These are phyloP conservation scores for Strix aluco DNA, from an alignment of 2,113 vertebrate genomes.

Conservation along the genomic window DNA sequence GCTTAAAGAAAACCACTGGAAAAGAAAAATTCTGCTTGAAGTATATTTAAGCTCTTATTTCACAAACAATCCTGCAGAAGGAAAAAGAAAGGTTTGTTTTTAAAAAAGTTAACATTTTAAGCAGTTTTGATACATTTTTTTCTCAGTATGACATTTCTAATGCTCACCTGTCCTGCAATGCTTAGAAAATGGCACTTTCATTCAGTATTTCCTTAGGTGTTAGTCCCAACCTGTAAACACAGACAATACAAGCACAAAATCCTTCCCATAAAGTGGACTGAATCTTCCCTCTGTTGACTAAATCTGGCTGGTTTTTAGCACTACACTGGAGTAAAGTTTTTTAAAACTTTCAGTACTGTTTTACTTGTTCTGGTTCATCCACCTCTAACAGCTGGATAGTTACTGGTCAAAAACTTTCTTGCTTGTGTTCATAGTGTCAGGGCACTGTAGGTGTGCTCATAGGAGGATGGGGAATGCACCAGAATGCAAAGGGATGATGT, in stretches of 20 bases:
- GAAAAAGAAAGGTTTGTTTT: not conserved
- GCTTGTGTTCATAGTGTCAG: not conserved
- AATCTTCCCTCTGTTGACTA: not conserved
- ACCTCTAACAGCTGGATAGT: not conserved
- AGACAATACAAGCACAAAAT: not conserved
- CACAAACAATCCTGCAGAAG: not conserved
- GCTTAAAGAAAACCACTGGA: not conserved
- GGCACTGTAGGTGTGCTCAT: not conserved
- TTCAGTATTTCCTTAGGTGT: not conserved
- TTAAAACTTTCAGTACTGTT: not conserved
- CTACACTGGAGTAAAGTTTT: not conserved
- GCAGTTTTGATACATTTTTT: not conserved
- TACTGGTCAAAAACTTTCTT: not conserved
- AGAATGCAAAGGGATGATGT: not conserved
- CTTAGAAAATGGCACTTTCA: not conserved
- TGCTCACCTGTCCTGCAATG: not conserved
- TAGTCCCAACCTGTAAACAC: not conserved
- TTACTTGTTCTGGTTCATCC: not conserved
- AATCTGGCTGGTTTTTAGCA: not conserved
- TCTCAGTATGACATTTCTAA: not conserved
- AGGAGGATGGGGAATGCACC: not conserved
- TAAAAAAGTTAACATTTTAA: not conserved
- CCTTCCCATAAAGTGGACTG: not conserved
- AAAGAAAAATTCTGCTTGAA: not conserved
- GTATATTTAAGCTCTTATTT: not conserved